phyloP scores from a whole-genome alignment of 2,113 vertebrate species.

The Motacilla alba region DNA sequence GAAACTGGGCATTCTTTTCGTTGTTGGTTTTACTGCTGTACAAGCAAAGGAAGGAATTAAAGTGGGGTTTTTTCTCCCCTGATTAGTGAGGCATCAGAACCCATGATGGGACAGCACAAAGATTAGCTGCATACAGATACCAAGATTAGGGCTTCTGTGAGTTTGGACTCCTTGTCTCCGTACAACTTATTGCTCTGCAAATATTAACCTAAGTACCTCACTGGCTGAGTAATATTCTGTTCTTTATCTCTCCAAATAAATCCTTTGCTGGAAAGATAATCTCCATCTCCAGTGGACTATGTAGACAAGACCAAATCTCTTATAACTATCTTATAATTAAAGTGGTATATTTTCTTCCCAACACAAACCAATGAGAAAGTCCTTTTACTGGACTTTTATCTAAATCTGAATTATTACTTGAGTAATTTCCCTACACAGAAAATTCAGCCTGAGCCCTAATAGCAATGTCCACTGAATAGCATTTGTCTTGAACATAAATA shows the following conservation, averaged over 20 bases:
- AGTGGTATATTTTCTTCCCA: not conserved
- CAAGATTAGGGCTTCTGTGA: not conserved
- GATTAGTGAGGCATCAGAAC: not conserved
- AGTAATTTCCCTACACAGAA: not conserved
- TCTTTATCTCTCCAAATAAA: slow-evolving; percentile 31
- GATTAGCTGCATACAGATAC: not conserved
- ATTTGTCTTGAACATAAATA: not conserved
- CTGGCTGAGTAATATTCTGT: not conserved
- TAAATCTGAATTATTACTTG: not conserved
- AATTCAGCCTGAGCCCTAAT: not conserved
- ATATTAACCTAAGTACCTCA: not conserved
- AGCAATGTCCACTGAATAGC: not conserved
- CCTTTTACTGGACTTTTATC: not conserved
- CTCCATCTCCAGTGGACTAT: not conserved
- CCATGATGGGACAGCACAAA: not conserved
- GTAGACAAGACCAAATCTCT: not conserved
- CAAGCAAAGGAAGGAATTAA: not conserved
- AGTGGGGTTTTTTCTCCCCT: not conserved
- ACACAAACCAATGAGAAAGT: not conserved
- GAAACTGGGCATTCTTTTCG: not conserved
- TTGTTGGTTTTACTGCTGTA: not conserved
- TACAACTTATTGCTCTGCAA: not conserved
- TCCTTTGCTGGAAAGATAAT: not conserved
- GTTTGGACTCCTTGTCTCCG: not conserved
- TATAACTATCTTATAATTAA: not conserved